phyloP scores from a whole-genome alignment of 2,113 vertebrate species.

The Sterrhoptilus dennistouni region DNA sequence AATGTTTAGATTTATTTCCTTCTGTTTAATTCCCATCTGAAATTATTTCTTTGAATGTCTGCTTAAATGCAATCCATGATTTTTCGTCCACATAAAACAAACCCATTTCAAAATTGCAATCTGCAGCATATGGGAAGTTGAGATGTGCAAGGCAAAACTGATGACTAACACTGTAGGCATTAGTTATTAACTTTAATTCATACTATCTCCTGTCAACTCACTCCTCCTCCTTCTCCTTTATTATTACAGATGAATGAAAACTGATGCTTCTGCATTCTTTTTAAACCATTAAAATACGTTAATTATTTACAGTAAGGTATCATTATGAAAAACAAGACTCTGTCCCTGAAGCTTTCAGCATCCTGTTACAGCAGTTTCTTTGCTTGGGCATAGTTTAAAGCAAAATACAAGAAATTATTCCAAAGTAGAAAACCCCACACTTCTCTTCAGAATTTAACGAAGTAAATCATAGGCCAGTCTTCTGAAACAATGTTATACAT shows the following conservation, averaged over 20 bases:
- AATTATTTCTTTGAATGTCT: background rate
- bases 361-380: background rate
- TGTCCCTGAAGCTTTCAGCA: background rate
- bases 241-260: conserved; percentile 39
- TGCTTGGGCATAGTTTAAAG: background rate
- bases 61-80: background rate
- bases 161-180: conserved; percentile 31
- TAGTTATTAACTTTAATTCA: conserved; percentile 50
- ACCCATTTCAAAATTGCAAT: background rate
- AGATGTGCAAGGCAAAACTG: background rate
- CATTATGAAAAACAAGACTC: background rate
- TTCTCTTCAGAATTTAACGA: background rate
- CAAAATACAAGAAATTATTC: background rate
- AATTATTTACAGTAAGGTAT: background rate
- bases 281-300: conserved; percentile 24
- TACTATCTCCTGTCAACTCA: conserved; percentile 18
- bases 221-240: background rate
- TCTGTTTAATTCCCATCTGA: background rate
- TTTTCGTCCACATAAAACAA: background rate
- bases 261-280: conserved; percentile 33
- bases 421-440: fast-evolving
- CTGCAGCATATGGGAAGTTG: background rate
- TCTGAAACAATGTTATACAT: background rate
- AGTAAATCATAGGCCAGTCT: background rate
- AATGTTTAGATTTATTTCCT: background rate